phyloP scores from a whole-genome alignment of 2,888 invertebrate species.

The Erpobdella octoculata region DNA sequence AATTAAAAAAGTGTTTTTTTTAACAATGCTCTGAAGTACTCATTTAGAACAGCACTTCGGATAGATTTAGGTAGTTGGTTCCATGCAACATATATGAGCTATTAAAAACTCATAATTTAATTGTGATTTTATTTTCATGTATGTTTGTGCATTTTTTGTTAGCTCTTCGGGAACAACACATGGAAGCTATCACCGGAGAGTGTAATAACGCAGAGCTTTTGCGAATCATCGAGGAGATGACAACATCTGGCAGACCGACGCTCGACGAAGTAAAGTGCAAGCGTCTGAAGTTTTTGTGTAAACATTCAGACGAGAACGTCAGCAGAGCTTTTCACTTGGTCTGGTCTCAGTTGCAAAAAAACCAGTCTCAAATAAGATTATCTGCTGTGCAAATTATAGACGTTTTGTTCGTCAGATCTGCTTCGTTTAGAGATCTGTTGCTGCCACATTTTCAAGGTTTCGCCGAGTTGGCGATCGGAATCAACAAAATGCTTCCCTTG shows the following conservation, averaged over 20 bases:
- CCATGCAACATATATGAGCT: no score
- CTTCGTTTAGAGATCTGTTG: slow-evolving; percentile 12
- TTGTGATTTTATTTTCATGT: no score
- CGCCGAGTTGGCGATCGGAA: slow-evolving; percentile 11
- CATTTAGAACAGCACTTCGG: no score
- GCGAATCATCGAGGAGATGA: slow-evolving; percentile 3
- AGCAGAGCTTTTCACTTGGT: neutral
- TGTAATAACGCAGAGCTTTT: neutral
- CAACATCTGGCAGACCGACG: neutral
- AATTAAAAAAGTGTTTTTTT: no score
- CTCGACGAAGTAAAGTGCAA: neutral
- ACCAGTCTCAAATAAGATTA: slow-evolving; percentile 6
- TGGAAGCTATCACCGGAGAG: no score
- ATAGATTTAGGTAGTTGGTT: no score
- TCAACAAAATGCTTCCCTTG: neutral
- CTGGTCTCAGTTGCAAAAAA: slow-evolving; percentile 9
- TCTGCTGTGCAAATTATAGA: slow-evolving; percentile 12
- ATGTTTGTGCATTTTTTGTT: no score
- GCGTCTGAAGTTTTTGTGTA: slow-evolving; percentile 9
- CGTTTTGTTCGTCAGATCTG: slow-evolving; percentile 19
- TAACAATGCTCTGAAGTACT: no score
- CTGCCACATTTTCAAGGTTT: neutral
- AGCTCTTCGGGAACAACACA: no score
- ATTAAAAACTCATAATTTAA: no score
- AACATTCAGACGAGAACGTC: slow-evolving; percentile 7